These are phyloP conservation scores for Eupleurogrammus muticus DNA, from an alignment of 2,797 vertebrate species.

Conservation along the genomic window DNA sequence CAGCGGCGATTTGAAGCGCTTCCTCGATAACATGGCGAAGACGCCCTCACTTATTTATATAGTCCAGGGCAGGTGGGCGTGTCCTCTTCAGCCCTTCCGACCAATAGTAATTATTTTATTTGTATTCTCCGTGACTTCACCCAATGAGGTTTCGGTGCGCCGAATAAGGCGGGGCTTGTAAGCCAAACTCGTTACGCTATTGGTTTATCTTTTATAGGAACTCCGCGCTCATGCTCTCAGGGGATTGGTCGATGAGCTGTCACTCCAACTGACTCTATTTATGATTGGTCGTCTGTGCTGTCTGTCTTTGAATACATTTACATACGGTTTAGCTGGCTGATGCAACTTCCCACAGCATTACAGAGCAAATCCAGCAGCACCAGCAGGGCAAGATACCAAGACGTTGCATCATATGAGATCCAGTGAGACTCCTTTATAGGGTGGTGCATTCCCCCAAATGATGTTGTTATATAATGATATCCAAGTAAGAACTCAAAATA, in stretches of 20 bases:
- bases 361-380: constrained; percentile 25
- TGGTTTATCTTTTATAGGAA: constrained; percentile 19
- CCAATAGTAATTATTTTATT: constrained; percentile 64
- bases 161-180: constrained; percentile 16
- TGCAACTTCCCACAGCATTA: constrained; percentile 80
- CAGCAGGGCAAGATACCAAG: constrained; percentile 35
- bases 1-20: rapidly evolving
- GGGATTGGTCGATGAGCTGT: constrained; percentile 46
- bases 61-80: background rate
- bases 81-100: rapidly evolving
- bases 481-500: background rate
- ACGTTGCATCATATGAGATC: constrained; percentile 76
- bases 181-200: constrained; percentile 9
- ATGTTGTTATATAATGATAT: background rate
- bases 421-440: background rate
- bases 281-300: constrained; percentile 60
- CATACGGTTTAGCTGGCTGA: constrained; percentile 69
- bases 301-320: constrained; percentile 41
- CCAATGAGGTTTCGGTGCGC: constrained; percentile 59
- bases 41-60: constrained; percentile 47
- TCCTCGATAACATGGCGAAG: constrained; percentile 50
- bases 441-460: background rate
- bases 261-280: background rate
- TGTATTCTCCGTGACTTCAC: rapidly evolving
- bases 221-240: rapidly evolving